Evolutionary conservation across 2,797 vertebrate genomes (phyloP), one percentile per base, ranked within the genome.

Genomic region (Cynopterus sphinx): DNA sequence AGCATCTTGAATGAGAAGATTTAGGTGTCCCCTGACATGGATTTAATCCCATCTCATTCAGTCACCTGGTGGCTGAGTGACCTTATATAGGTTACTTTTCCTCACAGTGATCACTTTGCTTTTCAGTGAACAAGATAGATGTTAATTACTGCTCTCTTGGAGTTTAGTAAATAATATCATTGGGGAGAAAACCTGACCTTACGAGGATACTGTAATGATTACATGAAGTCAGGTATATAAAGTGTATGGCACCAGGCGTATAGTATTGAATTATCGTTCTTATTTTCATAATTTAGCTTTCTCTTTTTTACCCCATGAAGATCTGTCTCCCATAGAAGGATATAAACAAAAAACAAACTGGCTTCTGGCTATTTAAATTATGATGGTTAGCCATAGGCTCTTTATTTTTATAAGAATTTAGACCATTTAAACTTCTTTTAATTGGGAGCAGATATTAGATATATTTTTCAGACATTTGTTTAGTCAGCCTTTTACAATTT

Each of bases 381-480:
- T 71, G 39, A 49, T 63, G 16, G 36, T 84, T 53, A 93, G 2
- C 41, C 81, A 6, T 2, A 43, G 36, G 7, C 28, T 75, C 17
- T 77, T 90, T 55, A 49, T 67, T 92, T 96, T 81, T 73, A 61
- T 61, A 65, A n/a, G 28, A 84, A 63, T 68, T 73, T 81, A 77
- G 41, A 33, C 3, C 26, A 22, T 93, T 91, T 49, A 67, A 51
- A 81, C 19, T 78, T 86, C 17, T 78, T 33, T 73, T 31, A 49
- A 9, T 46, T 94, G 61, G 26, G 17, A 93, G 16, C 16, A 36
- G 68, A 74, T 91, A 81, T 46, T 95, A 61, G 24, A 61, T 59
- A 12, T 51, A 16, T 87, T 67, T 74, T 94, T 91, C n/a, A 73
- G 16, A 82, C 3, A 21, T 55, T 91, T 77, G 4, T 39, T 46